phyloP scores from a whole-genome alignment of 1,140 invertebrate species.

The Atta colombica region DNA sequence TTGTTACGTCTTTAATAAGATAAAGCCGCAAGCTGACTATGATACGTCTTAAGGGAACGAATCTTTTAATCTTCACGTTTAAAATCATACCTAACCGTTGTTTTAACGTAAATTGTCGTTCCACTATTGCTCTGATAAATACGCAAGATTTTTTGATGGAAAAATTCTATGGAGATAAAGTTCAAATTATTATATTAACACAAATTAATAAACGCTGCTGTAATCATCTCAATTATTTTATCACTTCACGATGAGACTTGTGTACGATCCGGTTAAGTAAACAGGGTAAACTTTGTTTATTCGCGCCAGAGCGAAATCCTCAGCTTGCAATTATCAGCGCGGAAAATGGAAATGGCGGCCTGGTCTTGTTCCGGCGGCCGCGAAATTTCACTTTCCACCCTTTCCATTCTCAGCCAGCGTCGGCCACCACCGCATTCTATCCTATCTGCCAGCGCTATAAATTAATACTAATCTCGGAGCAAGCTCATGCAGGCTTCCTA shows the following conservation, averaged over 20 bases:
- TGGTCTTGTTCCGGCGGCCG: constrained; percentile 63
- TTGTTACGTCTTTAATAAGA: constrained; percentile 73
- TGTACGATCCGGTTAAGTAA: background rate
- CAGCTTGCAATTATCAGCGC: constrained; percentile 74
- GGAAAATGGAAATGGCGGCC: constrained; percentile 74
- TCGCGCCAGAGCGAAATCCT: constrained; percentile 63
- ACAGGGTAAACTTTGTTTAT: constrained; percentile 59
- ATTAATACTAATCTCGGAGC: constrained; percentile 78
- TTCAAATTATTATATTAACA: background rate
- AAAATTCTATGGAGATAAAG: background rate
- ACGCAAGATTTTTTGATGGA: background rate
- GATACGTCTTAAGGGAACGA: constrained; percentile 12
- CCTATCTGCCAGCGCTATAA: constrained; percentile 77
- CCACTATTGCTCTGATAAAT: background rate
- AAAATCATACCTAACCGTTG: background rate
- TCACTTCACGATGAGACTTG: constrained; percentile 4
- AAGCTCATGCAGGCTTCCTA: constrained; percentile 70
- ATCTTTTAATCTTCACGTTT: constrained; percentile 35
- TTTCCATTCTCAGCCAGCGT: constrained; percentile 33
- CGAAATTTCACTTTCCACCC: constrained; percentile 77
- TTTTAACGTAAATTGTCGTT: background rate
- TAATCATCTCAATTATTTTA: constrained; percentile 16
- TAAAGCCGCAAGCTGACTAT: constrained; percentile 68
- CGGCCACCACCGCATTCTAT: constrained; percentile 56
- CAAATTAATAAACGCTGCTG: background rate